A percentile compares a stretch with the other conserved stretches of the same genome.
phyloP scores from a whole-genome alignment of 2,113 vertebrate genomes.

The Dolichallabes microphthalmus region DNA sequence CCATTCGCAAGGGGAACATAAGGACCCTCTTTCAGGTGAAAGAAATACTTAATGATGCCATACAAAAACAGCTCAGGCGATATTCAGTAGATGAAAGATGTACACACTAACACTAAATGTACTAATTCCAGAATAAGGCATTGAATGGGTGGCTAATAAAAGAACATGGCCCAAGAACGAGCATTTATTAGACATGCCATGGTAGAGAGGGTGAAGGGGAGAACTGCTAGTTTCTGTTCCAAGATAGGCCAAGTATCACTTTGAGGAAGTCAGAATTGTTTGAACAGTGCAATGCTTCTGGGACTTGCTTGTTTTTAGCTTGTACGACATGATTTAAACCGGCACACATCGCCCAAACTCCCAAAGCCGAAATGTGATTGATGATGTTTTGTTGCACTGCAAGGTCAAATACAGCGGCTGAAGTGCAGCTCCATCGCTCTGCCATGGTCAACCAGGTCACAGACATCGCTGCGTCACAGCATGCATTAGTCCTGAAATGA shows the following conservation, averaged over 20 bases:
- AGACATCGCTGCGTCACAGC: conserved; percentile 3
- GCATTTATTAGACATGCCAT: not conserved
- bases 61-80: conserved; percentile 27
- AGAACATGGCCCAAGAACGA: not conserved
- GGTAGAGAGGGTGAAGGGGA: not conserved
- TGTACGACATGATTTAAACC: conserved; percentile 45
- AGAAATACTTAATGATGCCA: conserved; percentile 38
- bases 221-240: not conserved
- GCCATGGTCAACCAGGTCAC: conserved; percentile 22
- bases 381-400: conserved; percentile 25
- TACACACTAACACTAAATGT: conserved; percentile 7
- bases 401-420: conserved; percentile 30
- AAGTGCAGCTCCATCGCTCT: conserved; percentile 1
- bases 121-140: conserved; percentile 10
- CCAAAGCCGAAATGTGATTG: conserved; percentile 35
- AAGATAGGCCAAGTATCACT: not conserved
- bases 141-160: conserved; percentile 13
- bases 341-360: conserved; percentile 12
- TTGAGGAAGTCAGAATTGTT: conserved; percentile 2
- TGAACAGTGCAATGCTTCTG: not conserved
- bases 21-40: conserved; percentile 57
- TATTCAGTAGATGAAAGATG: not conserved
- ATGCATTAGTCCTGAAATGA: not conserved
- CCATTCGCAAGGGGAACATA: conserved; percentile 58
- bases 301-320: conserved; percentile 35